Conservation (phyloP, 1,140 invertebrate genomes). For the Aphidius ervi region DNA sequence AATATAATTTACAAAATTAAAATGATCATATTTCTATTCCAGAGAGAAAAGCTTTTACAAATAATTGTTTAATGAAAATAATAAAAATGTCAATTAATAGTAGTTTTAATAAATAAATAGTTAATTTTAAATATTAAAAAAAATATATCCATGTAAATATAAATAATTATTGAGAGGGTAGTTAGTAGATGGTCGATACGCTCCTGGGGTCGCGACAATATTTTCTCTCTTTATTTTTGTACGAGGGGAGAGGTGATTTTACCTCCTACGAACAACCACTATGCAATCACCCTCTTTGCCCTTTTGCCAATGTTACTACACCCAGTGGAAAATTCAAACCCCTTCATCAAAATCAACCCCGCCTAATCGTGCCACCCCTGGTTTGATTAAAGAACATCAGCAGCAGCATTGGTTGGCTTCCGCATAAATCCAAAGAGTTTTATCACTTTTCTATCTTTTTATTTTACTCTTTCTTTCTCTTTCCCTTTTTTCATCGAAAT, state of each 20-base stretch:
- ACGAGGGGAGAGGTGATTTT: slow-evolving; percentile 42
- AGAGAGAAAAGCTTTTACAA: too few relatives aligned
- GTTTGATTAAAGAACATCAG: slow-evolving; percentile 51
- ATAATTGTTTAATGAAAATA: too few relatives aligned
- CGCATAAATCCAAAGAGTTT: slow-evolving; percentile 20
- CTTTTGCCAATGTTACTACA: slow-evolving; percentile 24
- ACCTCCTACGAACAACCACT: slow-evolving; percentile 29
- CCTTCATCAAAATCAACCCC: slow-evolving; percentile 31
- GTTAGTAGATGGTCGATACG: slow-evolving; percentile 46
- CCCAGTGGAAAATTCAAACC: slow-evolving; percentile 8
- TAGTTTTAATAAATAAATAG: too few relatives aligned
- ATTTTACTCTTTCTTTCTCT: neutral
- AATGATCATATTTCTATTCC: too few relatives aligned
- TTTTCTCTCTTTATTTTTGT: slow-evolving; percentile 38
- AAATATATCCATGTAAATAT: too few relatives aligned
- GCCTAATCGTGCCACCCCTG: slow-evolving; percentile 46
- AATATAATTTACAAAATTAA: too few relatives aligned
- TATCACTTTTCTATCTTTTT: neutral
- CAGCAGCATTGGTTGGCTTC: slow-evolving; percentile 22
- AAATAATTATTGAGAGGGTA: too few relatives aligned
- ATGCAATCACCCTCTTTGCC: slow-evolving; percentile 31
- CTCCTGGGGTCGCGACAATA: slow-evolving; percentile 46
- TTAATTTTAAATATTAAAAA: too few relatives aligned
- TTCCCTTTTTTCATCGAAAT: neutral
- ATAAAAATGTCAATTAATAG: too few relatives aligned